A percentile compares a stretch with the other conserved stretches of the same genome.
These are phyloP conservation scores for Drosophila melanica DNA, from an alignment of 1,140 invertebrate genomes.

Conservation along the genomic window DNA sequence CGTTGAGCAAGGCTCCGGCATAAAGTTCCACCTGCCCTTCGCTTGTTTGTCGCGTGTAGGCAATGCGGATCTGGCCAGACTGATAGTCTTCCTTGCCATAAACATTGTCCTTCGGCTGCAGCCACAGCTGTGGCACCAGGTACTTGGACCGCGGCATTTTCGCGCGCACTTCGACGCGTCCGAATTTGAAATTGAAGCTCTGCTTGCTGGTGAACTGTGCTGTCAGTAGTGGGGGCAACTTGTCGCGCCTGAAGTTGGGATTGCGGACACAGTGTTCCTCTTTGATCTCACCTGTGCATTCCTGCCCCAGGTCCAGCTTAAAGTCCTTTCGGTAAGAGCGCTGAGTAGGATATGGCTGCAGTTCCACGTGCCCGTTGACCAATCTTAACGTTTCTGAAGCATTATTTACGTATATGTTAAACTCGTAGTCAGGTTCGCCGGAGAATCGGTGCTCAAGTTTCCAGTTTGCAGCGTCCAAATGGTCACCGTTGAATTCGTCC, in stretches of 20 bases:
- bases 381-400: constrained; percentile 85
- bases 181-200: constrained; percentile 88
- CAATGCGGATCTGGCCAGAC: constrained; percentile 85
- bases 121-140: constrained; percentile 88
- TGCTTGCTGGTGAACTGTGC: constrained; percentile 87
- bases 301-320: constrained; percentile 83
- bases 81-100: constrained; percentile 84
- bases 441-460: constrained; percentile 81
- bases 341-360: constrained; percentile 86
- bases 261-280: constrained; percentile 83
- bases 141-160: constrained; percentile 89
- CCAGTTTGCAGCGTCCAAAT: constrained; percentile 78
- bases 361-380: constrained; percentile 85
- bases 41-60: constrained; percentile 73
- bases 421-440: constrained; percentile 85
- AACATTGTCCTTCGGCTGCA: constrained; percentile 83
- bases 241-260: constrained; percentile 38
- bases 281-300: constrained; percentile 84
- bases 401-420: constrained; percentile 87
- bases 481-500: constrained; percentile 84
- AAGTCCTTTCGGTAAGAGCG: constrained; percentile 84
- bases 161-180: constrained; percentile 88
- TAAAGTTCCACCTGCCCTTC: constrained; percentile 83
- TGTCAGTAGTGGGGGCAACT: constrained; percentile 86
- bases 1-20: constrained; percentile 78